Conservation (phyloP, 2,888 invertebrate species). For the Rotaria sp. region DNA sequence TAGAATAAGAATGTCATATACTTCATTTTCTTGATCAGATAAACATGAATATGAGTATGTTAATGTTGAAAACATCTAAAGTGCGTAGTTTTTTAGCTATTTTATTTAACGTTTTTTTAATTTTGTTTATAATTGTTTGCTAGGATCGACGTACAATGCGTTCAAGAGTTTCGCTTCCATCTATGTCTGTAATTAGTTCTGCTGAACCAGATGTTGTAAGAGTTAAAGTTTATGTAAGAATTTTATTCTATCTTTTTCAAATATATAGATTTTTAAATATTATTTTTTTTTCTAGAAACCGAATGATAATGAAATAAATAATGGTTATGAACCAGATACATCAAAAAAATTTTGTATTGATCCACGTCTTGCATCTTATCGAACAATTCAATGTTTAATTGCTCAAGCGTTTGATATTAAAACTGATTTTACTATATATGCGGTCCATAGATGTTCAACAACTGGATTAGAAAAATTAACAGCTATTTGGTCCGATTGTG, state of each 20-base stretch:
- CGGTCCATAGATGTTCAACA: background rate
- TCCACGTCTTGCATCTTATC: constrained; percentile 86
- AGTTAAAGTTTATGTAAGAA: constrained; percentile 9
- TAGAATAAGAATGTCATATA: background rate
- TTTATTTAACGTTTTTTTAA: background rate
- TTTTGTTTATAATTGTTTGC: background rate
- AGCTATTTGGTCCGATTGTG: constrained; percentile 67
- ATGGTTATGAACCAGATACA: background rate
- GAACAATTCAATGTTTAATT: constrained; percentile 80
- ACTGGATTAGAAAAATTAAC: background rate
- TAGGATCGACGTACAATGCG: background rate
- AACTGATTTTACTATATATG: constrained; percentile 55
- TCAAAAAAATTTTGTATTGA: constrained; percentile 83
- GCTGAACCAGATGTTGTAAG: background rate
- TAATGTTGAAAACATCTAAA: background rate
- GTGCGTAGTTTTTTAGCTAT: background rate
- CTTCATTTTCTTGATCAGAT: background rate
- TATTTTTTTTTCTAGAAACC: background rate
- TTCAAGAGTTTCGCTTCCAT: background rate
- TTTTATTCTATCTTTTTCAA: background rate
- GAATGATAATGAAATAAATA: background rate
- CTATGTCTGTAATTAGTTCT: background rate
- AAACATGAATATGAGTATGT: background rate
- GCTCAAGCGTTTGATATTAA: constrained; percentile 88
- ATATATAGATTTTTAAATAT: background rate